phyloP scores from a whole-genome alignment of 2,113 vertebrate genomes.

The Asarcornis scutulata region DNA sequence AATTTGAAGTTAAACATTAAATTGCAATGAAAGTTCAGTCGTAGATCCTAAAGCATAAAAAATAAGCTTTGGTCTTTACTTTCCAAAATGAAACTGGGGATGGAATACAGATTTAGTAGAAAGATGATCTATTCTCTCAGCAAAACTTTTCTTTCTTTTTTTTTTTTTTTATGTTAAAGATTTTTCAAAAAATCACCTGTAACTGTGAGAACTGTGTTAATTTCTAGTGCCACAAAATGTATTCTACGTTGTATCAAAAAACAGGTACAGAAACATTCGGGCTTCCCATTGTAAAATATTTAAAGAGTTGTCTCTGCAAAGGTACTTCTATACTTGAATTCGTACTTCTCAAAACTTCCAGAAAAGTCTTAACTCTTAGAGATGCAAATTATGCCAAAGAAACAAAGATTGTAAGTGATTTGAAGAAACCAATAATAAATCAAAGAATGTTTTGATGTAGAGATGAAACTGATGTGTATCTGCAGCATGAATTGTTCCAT shows the following conservation, averaged over 20 bases:
- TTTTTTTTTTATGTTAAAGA: no score
- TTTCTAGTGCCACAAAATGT: background rate
- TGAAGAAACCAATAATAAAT: background rate
- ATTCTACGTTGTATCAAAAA: background rate
- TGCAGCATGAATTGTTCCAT: background rate
- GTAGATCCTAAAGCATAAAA: conserved; percentile 42
- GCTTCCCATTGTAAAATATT: background rate
- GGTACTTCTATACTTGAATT: background rate
- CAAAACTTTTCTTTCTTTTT: background rate
- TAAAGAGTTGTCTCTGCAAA: background rate
- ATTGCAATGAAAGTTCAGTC: conserved; percentile 54
- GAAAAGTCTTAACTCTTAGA: background rate
- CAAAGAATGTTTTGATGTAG: background rate
- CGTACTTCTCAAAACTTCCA: background rate
- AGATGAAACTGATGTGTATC: background rate
- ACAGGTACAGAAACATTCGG: accelerated
- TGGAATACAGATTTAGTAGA: background rate
- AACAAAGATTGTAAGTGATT: background rate
- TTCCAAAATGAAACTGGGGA: background rate
- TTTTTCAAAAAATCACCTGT: background rate
- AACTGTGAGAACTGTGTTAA: background rate
- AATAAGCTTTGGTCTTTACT: conserved; percentile 24
- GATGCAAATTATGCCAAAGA: background rate
- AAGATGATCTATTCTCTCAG: conserved; percentile 9
- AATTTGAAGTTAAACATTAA: conserved; percentile 73